Percentiles rank a stretch among this genome's conserved stretches.
phyloP scores from a whole-genome alignment of 2,113 vertebrate genomes.

The Brachypteracias leptosomus region DNA sequence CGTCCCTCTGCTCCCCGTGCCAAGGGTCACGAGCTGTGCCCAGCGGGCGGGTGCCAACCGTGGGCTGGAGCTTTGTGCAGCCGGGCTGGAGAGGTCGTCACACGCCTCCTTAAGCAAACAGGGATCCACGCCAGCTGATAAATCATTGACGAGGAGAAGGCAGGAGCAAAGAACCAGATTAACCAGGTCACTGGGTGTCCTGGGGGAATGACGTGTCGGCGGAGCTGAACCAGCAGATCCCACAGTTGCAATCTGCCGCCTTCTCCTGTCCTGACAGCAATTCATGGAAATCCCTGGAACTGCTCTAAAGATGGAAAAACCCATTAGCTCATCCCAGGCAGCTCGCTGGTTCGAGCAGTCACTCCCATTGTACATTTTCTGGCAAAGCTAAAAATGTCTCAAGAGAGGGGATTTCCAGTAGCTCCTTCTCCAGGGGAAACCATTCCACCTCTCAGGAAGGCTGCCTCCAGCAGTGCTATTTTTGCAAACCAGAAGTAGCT shows the following conservation, averaged over 20 bases:
- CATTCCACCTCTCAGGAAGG: conserved; percentile 60
- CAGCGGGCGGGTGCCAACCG: conserved; percentile 25
- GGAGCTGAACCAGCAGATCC: conserved; percentile 73
- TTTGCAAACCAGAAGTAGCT: conserved; percentile 48
- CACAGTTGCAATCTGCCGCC: conserved; percentile 55
- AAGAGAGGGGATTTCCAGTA: conserved; percentile 55
- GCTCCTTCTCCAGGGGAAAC: conserved; percentile 36
- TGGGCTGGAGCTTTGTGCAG: conserved; percentile 40
- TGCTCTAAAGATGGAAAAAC: conserved; percentile 62
- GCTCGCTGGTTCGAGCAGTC: conserved; percentile 36
- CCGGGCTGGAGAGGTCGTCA: conserved; percentile 59
- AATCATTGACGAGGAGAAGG: conserved; percentile 72
- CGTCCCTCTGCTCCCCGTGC: not conserved
- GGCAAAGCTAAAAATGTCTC: conserved; percentile 54
- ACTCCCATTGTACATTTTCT: not conserved
- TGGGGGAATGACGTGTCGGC: conserved; percentile 65
- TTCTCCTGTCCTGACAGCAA: conserved; percentile 31
- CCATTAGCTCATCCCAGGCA: conserved; percentile 57
- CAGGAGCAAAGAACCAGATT: conserved; percentile 71
- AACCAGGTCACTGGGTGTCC: conserved; percentile 74
- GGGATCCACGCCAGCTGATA: conserved; percentile 73
- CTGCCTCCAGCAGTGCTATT: not conserved
- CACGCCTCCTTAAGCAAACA: conserved; percentile 74
- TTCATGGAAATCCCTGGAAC: conserved; percentile 66
- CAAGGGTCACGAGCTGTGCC: conserved; percentile 47